Conservation (phyloP, 2,888 invertebrate species). For the Caenorhabditis uteleia region DNA sequence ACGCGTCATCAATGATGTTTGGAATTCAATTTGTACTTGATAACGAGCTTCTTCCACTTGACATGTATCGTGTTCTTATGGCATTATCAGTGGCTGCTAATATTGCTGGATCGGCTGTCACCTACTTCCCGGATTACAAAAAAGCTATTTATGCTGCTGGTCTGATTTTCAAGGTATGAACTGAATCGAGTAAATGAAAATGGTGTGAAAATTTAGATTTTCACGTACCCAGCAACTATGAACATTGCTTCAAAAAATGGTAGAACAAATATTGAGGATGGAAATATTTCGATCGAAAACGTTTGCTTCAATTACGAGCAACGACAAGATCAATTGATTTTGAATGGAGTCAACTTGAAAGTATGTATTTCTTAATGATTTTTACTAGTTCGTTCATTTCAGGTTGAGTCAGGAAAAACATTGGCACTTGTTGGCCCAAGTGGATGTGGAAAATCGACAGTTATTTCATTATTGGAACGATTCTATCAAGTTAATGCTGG, state of each 20-base stretch:
- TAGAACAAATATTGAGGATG: slow-evolving; percentile 12
- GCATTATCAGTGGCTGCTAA: slow-evolving; percentile 61
- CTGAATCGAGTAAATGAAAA: no score
- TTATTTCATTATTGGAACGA: slow-evolving; percentile 76
- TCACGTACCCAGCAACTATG: slow-evolving; percentile 33
- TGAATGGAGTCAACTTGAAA: slow-evolving; percentile 23
- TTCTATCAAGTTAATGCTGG: slow-evolving; percentile 83
- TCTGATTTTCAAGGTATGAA: slow-evolving; percentile 70
- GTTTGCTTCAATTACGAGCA: slow-evolving; percentile 27
- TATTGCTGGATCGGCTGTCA: slow-evolving; percentile 70
- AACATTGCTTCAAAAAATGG: slow-evolving; percentile 13
- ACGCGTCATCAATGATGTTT: slow-evolving; percentile 70
- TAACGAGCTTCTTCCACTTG: slow-evolving; percentile 22
- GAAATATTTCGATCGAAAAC: slow-evolving; percentile 19
- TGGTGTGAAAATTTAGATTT: no score
- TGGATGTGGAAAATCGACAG: slow-evolving; percentile 71
- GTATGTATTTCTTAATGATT: neutral
- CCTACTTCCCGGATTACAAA: slow-evolving; percentile 71
- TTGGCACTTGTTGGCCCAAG: slow-evolving; percentile 71
- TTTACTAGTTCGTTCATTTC: slow-evolving; percentile 72
- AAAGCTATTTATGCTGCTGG: slow-evolving; percentile 68
- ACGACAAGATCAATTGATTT: slow-evolving; percentile 21
- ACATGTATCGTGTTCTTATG: slow-evolving; percentile 21
- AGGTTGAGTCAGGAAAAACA: slow-evolving; percentile 69
- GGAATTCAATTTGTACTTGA: slow-evolving; percentile 66